Conservation (phyloP, 2,888 invertebrate genomes). For the Diloba caeruleocephala region DNA sequence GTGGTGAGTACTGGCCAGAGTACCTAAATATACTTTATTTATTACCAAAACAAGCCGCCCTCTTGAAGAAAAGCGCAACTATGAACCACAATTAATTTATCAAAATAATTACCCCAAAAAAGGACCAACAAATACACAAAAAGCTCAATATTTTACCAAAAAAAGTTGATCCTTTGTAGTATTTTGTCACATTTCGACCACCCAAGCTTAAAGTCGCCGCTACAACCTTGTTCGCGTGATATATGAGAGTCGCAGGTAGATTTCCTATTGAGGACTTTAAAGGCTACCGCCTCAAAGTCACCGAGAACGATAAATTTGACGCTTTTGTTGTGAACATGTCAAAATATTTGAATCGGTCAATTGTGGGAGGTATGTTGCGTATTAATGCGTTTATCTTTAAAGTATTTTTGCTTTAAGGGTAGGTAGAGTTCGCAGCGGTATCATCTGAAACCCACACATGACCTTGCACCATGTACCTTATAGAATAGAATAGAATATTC, state of each 20-base stretch:
- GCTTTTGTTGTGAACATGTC: conserved; percentile 53
- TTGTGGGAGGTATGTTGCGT: conserved; percentile 14
- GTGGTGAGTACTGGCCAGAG: too few relatives aligned
- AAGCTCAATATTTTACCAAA: conserved; percentile 42
- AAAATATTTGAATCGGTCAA: conserved; percentile 51
- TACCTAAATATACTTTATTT: too few relatives aligned
- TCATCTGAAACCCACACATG: too few relatives aligned
- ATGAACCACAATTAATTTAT: conserved; percentile 51
- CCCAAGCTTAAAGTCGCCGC: conserved; percentile 50
- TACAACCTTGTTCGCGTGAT: conserved; percentile 21
- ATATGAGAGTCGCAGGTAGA: conserved; percentile 39
- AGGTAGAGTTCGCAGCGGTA: neutral
- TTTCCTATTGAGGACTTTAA: conserved; percentile 26
- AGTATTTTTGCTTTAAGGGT: conserved; percentile 2
- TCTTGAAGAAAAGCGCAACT: neutral
- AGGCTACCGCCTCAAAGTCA: conserved; percentile 52
- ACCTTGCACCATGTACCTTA: too few relatives aligned
- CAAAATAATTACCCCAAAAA: conserved; percentile 46
- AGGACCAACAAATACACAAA: conserved; percentile 15
- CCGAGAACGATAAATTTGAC: conserved; percentile 51
- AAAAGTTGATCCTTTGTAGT: conserved; percentile 41
- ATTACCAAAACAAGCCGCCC: conserved; percentile 24
- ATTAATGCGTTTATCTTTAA: conserved; percentile 25
- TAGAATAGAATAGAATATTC: too few relatives aligned
- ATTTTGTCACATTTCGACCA: conserved; percentile 55